Evolutionary conservation across 2,888 invertebrate genomes (phyloP).

Genomic region (Ptycholaimellus sp.): DNA sequence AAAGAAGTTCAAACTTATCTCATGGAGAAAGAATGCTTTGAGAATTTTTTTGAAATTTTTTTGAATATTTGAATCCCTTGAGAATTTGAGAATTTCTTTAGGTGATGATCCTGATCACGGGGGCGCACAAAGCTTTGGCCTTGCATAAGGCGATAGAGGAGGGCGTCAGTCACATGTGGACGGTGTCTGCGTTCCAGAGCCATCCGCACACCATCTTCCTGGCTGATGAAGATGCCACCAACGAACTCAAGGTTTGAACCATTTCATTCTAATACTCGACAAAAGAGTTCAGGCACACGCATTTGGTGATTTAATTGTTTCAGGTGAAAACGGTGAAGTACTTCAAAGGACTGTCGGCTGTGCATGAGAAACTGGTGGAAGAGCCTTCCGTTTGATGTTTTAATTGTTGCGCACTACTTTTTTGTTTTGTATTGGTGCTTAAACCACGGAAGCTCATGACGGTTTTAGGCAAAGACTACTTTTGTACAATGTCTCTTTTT

Average conservation of each 20-base stretch:
- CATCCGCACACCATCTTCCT: constrained; percentile 73
- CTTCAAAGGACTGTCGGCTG: constrained; percentile 44
- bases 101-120: constrained; percentile 91
- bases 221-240: constrained; percentile 88
- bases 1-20: constrained; percentile 46
- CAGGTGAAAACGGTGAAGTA: constrained; percentile 98
- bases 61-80: not conserved
- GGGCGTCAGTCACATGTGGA: constrained; percentile 99
- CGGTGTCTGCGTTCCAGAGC: constrained; percentile 63
- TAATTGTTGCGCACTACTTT: too few species aligned
- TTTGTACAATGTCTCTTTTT: too few species aligned
- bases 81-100: too few species aligned
- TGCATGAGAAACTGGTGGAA: constrained; percentile 16
- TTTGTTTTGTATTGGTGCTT: too few species aligned
- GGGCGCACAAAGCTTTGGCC: constrained; percentile 80
- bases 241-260: constrained; percentile 46
- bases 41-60: not conserved
- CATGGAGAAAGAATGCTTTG: not conserved
- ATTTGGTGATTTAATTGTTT: too few species aligned
- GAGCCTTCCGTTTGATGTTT: too few species aligned
- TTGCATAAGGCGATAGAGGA: constrained; percentile 92
- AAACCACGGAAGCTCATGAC: too few species aligned
- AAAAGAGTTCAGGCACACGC: not conserved
- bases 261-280: not conserved
- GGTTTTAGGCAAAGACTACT: too few species aligned